These are phyloP conservation scores for Pundamilia nyererei DNA, from an alignment of 2,113 vertebrate species.

Conservation along the genomic window DNA sequence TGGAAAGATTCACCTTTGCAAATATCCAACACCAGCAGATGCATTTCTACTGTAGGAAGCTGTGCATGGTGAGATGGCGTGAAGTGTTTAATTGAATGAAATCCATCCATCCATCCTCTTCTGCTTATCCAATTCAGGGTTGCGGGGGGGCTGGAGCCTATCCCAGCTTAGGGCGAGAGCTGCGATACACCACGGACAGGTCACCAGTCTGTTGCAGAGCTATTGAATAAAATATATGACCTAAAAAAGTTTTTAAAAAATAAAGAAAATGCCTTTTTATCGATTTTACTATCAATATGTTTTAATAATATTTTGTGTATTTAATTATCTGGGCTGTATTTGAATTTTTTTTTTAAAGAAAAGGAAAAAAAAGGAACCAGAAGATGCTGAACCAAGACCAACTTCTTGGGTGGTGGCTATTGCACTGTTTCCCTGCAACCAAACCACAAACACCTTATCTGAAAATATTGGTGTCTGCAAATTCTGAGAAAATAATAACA, in stretches of 20 bases:
- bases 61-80: neutral
- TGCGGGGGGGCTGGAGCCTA: rapidly evolving
- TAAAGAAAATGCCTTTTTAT: rapidly evolving
- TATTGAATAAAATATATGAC: neutral
- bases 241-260: neutral
- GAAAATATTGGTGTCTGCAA: neutral
- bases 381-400: neutral
- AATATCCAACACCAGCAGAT: neutral
- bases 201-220: neutral
- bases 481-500: neutral
- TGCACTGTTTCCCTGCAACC: neutral
- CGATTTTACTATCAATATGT: rapidly evolving
- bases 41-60: rapidly evolving
- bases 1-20: rapidly evolving
- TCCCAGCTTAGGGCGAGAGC: neutral
- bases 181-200: rapidly evolving
- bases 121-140: neutral
- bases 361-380: neutral
- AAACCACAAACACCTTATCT: neutral
- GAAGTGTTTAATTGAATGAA: neutral
- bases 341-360: rapidly evolving
- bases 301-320: neutral
- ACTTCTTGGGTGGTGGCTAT: neutral
- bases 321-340: neutral
- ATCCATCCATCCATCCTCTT: neutral